These are phyloP conservation scores for Peromyscus melanophrys DNA, from an alignment of 2,797 vertebrate species.

Conservation along the genomic window DNA sequence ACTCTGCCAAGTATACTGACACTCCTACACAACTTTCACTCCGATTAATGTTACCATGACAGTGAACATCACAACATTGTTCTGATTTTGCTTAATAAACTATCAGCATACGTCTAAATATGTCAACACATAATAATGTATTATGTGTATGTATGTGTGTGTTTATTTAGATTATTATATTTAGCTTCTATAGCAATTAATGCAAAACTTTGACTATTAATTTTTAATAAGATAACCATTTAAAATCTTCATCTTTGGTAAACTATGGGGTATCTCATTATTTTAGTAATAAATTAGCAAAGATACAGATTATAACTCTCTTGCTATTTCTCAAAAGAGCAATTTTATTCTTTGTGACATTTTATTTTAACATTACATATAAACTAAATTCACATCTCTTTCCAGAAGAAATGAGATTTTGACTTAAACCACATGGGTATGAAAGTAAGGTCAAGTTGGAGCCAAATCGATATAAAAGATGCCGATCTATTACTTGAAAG, in stretches of 20 bases:
- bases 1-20: neutral
- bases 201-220: neutral
- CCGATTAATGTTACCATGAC: neutral
- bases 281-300: slow-evolving; percentile 52
- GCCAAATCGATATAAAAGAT: slow-evolving; percentile 53
- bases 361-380: slow-evolving; percentile 53
- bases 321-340: slow-evolving; percentile 10
- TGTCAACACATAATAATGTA: neutral
- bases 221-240: slow-evolving; percentile 9
- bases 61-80: neutral
- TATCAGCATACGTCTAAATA: neutral
- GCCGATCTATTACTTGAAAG: slow-evolving; percentile 47
- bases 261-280: neutral
- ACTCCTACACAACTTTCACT: neutral
- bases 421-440: slow-evolving; percentile 40
- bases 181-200: neutral
- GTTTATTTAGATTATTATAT: neutral
- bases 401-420: slow-evolving; percentile 74
- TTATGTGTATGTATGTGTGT: no score
- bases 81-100: neutral
- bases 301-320: neutral
- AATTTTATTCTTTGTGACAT: slow-evolving; percentile 23
- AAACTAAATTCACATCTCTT: slow-evolving; percentile 64
- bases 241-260: neutral
- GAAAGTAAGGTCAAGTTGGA: slow-evolving; percentile 76